A percentile compares a stretch with the other conserved stretches of the same genome.
Conservation (phyloP, 2,113 vertebrate genomes). For the Salvelinus alpinus region DNA sequence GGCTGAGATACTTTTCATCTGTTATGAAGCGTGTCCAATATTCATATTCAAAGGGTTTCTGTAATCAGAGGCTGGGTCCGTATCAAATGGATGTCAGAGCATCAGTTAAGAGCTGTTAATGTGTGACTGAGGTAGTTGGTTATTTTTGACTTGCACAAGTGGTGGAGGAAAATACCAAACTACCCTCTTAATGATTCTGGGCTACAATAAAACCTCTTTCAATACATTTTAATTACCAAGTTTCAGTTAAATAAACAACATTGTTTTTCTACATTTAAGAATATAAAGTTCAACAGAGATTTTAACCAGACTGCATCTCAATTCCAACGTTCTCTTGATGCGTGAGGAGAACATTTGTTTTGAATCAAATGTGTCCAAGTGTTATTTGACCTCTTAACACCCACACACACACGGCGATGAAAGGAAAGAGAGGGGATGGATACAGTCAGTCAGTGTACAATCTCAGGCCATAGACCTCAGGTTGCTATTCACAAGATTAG, state of each 20-base stretch:
- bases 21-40: conserved; percentile 55
- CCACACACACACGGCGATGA: too few species aligned
- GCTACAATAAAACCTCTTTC: too few species aligned
- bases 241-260: too few species aligned
- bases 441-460: background rate
- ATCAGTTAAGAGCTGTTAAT: background rate
- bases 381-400: too few species aligned
- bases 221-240: too few species aligned
- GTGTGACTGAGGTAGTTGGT: background rate
- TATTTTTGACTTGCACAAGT: background rate
- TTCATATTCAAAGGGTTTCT: conserved; percentile 46
- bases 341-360: background rate
- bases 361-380: too few species aligned
- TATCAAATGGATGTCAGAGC: conserved; percentile 31
- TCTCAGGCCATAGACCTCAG: background rate
- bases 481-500: too few species aligned
- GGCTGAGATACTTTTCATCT: conserved; percentile 47
- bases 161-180: background rate
- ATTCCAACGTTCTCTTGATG: too few species aligned
- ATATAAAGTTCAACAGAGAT: too few species aligned
- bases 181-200: too few species aligned
- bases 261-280: too few species aligned
- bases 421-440: conserved; percentile 16
- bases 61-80: background rate
- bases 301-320: too few species aligned